Percentiles rank a stretch among this genome's conserved stretches.
Evolutionary conservation across 2,888 invertebrate genomes (phyloP).

Genomic region (Hyposoter didymator): DNA sequence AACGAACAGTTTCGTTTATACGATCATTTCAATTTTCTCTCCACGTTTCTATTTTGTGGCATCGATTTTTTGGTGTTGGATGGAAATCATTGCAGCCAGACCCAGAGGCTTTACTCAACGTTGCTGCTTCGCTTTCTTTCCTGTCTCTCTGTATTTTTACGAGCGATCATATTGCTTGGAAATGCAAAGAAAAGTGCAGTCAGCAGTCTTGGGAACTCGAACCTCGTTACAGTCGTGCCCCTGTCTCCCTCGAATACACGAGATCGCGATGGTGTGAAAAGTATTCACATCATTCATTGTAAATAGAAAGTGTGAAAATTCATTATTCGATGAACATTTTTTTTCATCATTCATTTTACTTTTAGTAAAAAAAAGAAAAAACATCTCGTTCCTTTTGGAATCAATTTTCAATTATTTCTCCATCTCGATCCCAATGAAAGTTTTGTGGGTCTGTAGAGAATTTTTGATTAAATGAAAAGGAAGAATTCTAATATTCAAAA

Average conservation of each 20-base stretch:
- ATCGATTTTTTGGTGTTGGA: neutral
- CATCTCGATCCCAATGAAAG: neutral
- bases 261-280: slow-evolving; percentile 45
- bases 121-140: neutral
- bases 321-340: neutral
- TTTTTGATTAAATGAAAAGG: neutral
- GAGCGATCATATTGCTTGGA: neutral
- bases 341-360: neutral
- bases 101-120: neutral
- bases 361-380: neutral
- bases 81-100: neutral
- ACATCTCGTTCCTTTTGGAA: neutral
- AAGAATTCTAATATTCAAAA: neutral
- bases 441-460: neutral
- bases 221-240: slow-evolving; percentile 19
- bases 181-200: slow-evolving; percentile 16
- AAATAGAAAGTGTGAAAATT: neutral
- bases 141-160: neutral
- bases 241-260: neutral
- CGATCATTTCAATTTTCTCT: neutral
- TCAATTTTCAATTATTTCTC: neutral
- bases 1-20: neutral
- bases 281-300: neutral
- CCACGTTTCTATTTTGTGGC: neutral
- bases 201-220: slow-evolving; percentile 24